Conservation (phyloP, 2,797 vertebrate species). For the Phyllotis vaccarum region DNA sequence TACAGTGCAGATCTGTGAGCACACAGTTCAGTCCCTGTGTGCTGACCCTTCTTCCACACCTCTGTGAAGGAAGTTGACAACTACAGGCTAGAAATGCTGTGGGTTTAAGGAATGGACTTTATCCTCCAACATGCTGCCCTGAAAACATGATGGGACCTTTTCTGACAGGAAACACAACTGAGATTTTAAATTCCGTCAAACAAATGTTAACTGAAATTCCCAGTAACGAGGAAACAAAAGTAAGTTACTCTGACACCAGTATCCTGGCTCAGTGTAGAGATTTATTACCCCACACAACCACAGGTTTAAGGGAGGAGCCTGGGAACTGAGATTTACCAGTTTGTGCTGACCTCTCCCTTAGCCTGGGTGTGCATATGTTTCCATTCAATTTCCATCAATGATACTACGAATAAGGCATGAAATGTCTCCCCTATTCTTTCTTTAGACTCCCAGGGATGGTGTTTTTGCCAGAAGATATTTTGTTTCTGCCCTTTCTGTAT, state of each 20-base stretch:
- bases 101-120: conserved; percentile 3
- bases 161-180: neutral
- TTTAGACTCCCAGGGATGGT: neutral
- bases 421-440: neutral
- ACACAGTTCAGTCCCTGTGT: fast-evolving
- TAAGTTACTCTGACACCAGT: neutral
- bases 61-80: neutral
- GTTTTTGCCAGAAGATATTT: neutral
- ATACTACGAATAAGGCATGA: neutral
- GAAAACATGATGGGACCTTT: conserved; percentile 48
- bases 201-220: conserved; percentile 10
- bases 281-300: too few species aligned
- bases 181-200: neutral
- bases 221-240: neutral
- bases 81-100: neutral
- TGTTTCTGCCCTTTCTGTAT: neutral
- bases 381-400: neutral
- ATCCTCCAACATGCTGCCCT: neutral
- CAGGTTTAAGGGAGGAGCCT: neutral
- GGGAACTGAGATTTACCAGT: neutral
- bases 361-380: neutral
- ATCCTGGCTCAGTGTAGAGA: neutral
- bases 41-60: too few species aligned
- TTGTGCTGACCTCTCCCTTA: neutral
- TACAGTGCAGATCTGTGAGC: neutral